Percentiles rank a stretch among this genome's conserved stretches.
Conservation (phyloP, 2,888 invertebrate species). For the Pachycephus smyrnensis region DNA sequence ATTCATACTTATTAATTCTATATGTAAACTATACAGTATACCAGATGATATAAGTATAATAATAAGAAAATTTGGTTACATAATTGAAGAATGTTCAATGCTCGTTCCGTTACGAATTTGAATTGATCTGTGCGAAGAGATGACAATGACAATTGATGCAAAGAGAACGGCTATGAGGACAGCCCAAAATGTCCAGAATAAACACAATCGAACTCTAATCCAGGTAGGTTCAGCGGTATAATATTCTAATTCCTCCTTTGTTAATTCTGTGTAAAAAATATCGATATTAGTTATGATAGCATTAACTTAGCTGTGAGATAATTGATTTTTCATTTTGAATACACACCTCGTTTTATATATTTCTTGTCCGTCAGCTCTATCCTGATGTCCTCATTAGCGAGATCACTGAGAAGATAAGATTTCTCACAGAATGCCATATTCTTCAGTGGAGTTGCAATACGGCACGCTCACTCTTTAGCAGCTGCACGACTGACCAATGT, state of each 20-base stretch:
- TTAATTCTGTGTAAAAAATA: constrained; percentile 31
- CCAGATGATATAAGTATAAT: not conserved
- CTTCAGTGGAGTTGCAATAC: constrained; percentile 15
- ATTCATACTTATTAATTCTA: not conserved
- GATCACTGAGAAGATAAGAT: constrained; percentile 36
- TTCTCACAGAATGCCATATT: constrained; percentile 41
- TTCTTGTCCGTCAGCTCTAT: constrained; percentile 25
- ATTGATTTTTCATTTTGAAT: not conserved
- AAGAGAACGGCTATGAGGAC: constrained; percentile 40
- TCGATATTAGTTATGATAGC: not conserved
- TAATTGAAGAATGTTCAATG: not conserved
- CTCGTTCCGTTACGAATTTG: not conserved
- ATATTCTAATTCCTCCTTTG: constrained; percentile 41
- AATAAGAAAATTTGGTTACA: not conserved
- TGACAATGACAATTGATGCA: not conserved
- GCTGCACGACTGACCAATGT: constrained; percentile 23
- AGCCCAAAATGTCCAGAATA: constrained; percentile 55
- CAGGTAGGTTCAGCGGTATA: constrained; percentile 44
- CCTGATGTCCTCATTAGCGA: constrained; percentile 23
- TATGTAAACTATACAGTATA: not conserved
- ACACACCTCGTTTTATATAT: constrained; percentile 4
- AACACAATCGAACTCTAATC: constrained; percentile 49
- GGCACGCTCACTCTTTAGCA: constrained; percentile 18
- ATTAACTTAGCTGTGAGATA: not conserved
- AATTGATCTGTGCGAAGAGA: not conserved